Evolutionary conservation across 1,140 invertebrate genomes (phyloP).

Genomic region (Bombus superbus): DNA sequence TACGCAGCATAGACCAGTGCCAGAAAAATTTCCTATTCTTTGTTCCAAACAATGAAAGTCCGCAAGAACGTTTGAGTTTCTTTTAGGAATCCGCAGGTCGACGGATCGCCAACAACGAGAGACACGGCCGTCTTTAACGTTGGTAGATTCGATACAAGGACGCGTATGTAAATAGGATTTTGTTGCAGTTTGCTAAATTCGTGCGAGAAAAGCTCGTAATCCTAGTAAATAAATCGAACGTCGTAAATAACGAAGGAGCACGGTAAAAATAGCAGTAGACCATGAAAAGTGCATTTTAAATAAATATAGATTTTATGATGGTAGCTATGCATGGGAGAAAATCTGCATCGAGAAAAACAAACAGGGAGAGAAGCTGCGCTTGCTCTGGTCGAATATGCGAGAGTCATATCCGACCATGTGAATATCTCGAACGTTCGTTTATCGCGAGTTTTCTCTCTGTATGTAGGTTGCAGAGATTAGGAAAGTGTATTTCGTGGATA

Average conservation of each 20-base stretch:
- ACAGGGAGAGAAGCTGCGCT: background rate
- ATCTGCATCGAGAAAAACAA: background rate
- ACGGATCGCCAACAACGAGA: too few species aligned
- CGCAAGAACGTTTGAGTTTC: too few species aligned
- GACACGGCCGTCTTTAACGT: too few species aligned
- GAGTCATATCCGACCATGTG: background rate
- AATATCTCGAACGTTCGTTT: background rate
- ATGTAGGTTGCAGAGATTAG: background rate
- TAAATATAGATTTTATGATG: constrained; percentile 34
- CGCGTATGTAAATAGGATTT: too few species aligned
- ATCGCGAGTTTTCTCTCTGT: background rate
- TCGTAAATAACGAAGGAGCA: background rate
- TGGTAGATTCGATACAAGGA: too few species aligned
- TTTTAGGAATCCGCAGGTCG: too few species aligned
- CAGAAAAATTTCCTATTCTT: too few species aligned
- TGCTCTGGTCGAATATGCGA: background rate
- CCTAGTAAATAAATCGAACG: background rate
- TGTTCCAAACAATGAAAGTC: too few species aligned
- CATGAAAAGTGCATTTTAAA: constrained; percentile 6
- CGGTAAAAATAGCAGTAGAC: background rate
- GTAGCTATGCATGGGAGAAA: background rate
- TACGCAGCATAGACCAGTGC: too few species aligned
- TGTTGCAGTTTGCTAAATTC: background rate
- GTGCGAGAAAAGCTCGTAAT: background rate
- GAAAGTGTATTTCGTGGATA: background rate